A percentile compares a stretch with the other conserved stretches of the same genome.
Conservation (phyloP, 2,888 invertebrate genomes). For the Cosmorhoe ocellata region DNA sequence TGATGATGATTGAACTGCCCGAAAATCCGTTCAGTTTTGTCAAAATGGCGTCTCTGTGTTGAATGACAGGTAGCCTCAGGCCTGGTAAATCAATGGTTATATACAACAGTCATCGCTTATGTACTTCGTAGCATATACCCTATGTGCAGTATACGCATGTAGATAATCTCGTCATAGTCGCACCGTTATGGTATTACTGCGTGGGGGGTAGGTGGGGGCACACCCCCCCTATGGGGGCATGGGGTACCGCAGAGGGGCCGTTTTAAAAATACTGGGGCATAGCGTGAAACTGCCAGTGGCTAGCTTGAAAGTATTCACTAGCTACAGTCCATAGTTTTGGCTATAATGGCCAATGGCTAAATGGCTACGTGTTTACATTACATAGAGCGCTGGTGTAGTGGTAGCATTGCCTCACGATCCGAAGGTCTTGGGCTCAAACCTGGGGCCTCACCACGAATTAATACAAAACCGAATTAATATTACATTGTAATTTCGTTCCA, state of each 20-base stretch:
- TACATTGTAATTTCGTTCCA: too few species aligned
- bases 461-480: too few species aligned
- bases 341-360: too few species aligned
- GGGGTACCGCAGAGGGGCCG: conserved; percentile 70
- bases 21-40: conserved; percentile 15
- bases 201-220: conserved; percentile 52
- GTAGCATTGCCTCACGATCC: too few species aligned
- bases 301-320: background rate
- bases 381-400: too few species aligned
- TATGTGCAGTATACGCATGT: conserved; percentile 60
- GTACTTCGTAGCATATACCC: conserved; percentile 59
- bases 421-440: too few species aligned
- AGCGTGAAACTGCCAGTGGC: conserved; percentile 60
- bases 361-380: too few species aligned
- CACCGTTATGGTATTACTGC: conserved; percentile 82
- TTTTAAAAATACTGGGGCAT: conserved; percentile 79
- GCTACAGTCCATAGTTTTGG: too few species aligned
- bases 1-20: too few species aligned
- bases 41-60: conserved; percentile 55
- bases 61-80: conserved; percentile 70
- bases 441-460: too few species aligned
- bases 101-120: conserved; percentile 71
- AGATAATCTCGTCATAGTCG: conserved; percentile 82
- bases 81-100: conserved; percentile 79
- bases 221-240: conserved; percentile 48